Conservation (phyloP, 2,888 invertebrate genomes). For the Ecdyonurus torrentis region DNA sequence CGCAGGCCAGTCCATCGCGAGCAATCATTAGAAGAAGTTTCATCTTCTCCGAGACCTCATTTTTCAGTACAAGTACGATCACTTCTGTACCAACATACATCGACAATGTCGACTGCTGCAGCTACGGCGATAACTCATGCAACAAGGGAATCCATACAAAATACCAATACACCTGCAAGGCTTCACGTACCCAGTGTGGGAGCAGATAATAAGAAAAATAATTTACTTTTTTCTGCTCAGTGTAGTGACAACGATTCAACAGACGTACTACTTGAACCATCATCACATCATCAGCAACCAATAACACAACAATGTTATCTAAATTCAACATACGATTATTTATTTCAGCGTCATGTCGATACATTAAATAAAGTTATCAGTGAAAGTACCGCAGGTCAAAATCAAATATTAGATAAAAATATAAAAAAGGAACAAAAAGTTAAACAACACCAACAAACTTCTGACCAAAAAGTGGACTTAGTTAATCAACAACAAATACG, state of each 20-base stretch:
- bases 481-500: background rate
- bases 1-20: background rate
- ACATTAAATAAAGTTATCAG: background rate
- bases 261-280: background rate
- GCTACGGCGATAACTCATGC: background rate
- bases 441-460: background rate
- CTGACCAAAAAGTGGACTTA: background rate
- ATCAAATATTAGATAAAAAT: background rate
- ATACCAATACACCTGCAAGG: background rate
- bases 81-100: background rate
- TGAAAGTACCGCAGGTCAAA: background rate
- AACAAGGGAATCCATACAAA: background rate
- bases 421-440: background rate
- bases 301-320: background rate
- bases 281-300: background rate
- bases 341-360: background rate
- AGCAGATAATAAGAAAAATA: background rate
- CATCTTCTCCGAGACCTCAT: background rate
- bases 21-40: background rate
- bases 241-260: background rate
- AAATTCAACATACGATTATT: background rate
- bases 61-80: background rate
- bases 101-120: background rate
- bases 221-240: background rate
- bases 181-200: background rate